Base-by-base conservation (phyloP, 2,797 vertebrate genomes). In the Alfaro cultratus region DNA sequence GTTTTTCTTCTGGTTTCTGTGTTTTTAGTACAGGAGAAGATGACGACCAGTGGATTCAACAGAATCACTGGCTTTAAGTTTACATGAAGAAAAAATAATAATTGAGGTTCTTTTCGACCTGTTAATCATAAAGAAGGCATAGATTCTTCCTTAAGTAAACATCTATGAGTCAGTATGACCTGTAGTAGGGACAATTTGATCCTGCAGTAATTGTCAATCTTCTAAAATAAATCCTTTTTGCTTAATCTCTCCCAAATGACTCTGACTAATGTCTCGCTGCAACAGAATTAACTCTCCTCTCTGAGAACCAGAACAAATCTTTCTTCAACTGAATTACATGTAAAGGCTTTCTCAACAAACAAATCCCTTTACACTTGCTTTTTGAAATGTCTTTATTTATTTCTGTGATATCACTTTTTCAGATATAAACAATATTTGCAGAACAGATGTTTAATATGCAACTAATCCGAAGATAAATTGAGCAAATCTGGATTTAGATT, bases 121-220 rank as follows among this genome's bases (percentile, higher is more conserved):
- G 3, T 76, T 84, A 88, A 91, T 91, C 84, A 71, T 23, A 4
- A 51, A 83, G 60, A 82, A 80, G 47, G 55, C 82, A 78, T 74
- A 76, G n/a, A 84, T 81, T 78, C 88, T 88, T 85, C 80, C 74
- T 46, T 51, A 78, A 85, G 88, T 79, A 70, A 73, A 71, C 74
- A 80, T 85, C 72, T 74, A 45, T 68, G 34, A 74, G 74, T 87
- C 43, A 76, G 70, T 73, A 68, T 29, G 76, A 77, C 73, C 39
- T 49, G 43, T 81, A 41, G 57, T 43, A 80, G 41, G 11, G 74
- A 49, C 10, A 80, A 55, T 26, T 67, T 21, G 31, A 82, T 62
- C 36, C 9, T 62, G 43, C 73, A 45, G 73, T 64, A 51, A 86
- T 11, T 74, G 34, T 60, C 79, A 73, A 77, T 86, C 71, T 82